Evolutionary conservation across 2,888 invertebrate species (phyloP).

Genomic region (Apamea monoglypha): DNA sequence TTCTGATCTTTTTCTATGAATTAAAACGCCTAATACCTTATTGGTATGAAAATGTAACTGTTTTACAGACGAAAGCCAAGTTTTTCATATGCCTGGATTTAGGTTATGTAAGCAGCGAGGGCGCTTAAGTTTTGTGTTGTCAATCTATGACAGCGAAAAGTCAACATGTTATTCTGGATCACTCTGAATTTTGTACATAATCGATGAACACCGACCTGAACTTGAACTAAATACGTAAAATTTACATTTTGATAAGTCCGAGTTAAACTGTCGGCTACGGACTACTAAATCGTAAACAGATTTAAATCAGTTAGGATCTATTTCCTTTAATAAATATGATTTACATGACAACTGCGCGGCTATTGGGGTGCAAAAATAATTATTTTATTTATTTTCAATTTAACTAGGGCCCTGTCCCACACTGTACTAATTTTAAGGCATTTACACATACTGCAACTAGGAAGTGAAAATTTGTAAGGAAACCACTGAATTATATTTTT

Average conservation of each 20-base stretch:
- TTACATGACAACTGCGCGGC: constrained; percentile 32
- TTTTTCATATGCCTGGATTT: constrained; percentile 37
- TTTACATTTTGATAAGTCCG: constrained; percentile 78
- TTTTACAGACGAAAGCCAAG: constrained; percentile 18
- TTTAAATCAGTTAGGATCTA: constrained; percentile 39
- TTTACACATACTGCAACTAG: neutral
- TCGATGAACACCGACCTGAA: constrained; percentile 77
- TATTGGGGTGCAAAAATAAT: constrained; percentile 30
- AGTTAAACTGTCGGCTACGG: constrained; percentile 22
- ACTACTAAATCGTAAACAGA: constrained; percentile 43
- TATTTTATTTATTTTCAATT: constrained; percentile 6
- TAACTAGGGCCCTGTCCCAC: neutral
- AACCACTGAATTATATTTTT: constrained; percentile 3
- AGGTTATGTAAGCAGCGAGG: constrained; percentile 51
- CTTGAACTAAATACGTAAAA: constrained; percentile 81
- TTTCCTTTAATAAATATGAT: constrained; percentile 45
- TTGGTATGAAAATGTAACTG: constrained; percentile 7
- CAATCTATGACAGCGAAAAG: constrained; percentile 32
- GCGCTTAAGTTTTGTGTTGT: constrained; percentile 32
- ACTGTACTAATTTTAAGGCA: neutral
- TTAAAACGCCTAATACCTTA: constrained; percentile 9
- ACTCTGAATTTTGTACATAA: constrained; percentile 77
- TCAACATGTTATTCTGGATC: constrained; percentile 68
- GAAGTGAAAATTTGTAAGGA: constrained; percentile 5
- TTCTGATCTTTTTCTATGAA: constrained; percentile 42